These are phyloP conservation scores for Micropterix aruncella DNA, from an alignment of 2,888 invertebrate genomes.

Conservation along the genomic window DNA sequence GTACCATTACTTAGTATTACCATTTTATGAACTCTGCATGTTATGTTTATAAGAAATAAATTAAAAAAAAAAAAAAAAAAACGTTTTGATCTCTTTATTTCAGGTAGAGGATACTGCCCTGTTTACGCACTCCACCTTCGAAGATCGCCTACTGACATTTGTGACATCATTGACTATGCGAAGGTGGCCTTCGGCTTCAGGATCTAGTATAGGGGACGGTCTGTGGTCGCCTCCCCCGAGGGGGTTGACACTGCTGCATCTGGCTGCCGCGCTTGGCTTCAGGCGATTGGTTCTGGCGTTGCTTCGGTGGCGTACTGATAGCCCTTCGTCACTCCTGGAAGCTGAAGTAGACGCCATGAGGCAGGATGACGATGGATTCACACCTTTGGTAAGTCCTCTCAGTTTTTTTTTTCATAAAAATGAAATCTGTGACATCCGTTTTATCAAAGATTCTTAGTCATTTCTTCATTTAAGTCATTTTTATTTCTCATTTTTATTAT, in stretches of 20 bases:
- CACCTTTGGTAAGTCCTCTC: constrained; percentile 79
- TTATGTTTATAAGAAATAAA: too few species aligned
- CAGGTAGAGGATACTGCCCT: constrained; percentile 46
- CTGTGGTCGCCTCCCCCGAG: constrained; percentile 17
- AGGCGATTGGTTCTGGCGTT: constrained; percentile 71
- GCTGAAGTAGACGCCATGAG: constrained; percentile 87
- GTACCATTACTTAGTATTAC: too few species aligned
- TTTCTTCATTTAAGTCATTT: too few species aligned
- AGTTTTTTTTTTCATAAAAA: too few species aligned
- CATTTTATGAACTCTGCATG: too few species aligned
- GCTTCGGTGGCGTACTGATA: constrained; percentile 80
- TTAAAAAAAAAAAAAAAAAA: too few species aligned
- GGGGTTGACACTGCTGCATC: constrained; percentile 71
- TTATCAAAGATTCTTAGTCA: too few species aligned
- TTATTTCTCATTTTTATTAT: too few species aligned
- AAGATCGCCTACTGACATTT: constrained; percentile 74
- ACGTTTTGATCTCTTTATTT: too few species aligned
- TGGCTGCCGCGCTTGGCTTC: constrained; percentile 85
- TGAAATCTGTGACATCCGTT: too few species aligned
- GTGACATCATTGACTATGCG: constrained; percentile 61
- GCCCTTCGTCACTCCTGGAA: constrained; percentile 72
- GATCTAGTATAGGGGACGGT: too few species aligned
- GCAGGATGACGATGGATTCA: constrained; percentile 79
- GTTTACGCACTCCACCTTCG: constrained; percentile 59
- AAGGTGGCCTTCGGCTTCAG: constrained; percentile 4